Conservation (phyloP, 2,113 vertebrate species). For the Toxostoma redivivum region DNA sequence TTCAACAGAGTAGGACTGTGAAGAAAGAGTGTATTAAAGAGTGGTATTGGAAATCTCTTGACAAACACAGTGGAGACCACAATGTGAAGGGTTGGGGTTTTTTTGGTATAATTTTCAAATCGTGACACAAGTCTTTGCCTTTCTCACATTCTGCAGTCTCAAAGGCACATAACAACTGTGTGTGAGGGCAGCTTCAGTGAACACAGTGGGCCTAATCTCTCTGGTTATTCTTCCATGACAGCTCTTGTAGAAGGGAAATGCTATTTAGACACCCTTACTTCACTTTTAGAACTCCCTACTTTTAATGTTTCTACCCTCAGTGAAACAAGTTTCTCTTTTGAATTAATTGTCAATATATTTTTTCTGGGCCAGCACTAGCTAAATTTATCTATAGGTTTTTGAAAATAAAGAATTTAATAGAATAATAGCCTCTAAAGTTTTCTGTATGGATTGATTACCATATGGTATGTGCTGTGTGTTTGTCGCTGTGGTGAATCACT, state of each 20-base stretch:
- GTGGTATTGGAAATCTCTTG: not conserved
- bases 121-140: not conserved
- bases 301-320: not conserved
- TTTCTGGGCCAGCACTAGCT: not conserved
- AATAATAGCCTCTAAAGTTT: not conserved
- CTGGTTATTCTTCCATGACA: not conserved
- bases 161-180: not conserved
- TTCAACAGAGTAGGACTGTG: not conserved
- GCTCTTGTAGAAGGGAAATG: not conserved
- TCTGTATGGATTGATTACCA: not conserved
- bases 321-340: not conserved
- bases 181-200: not conserved
- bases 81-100: not conserved
- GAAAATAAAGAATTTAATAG: not conserved
- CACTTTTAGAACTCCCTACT: not conserved
- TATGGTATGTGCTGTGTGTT: not conserved
- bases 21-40: not conserved
- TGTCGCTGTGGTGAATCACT: conserved; percentile 22
- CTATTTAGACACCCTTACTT: not conserved
- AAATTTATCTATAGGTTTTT: not conserved
- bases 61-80: not conserved
- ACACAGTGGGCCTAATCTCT: not conserved
- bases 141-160: not conserved
- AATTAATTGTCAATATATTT: not conserved
- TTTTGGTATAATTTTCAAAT: not conserved